Base-by-base conservation (phyloP, 2,888 invertebrate species). In the Shargacucullia verbasci region DNA sequence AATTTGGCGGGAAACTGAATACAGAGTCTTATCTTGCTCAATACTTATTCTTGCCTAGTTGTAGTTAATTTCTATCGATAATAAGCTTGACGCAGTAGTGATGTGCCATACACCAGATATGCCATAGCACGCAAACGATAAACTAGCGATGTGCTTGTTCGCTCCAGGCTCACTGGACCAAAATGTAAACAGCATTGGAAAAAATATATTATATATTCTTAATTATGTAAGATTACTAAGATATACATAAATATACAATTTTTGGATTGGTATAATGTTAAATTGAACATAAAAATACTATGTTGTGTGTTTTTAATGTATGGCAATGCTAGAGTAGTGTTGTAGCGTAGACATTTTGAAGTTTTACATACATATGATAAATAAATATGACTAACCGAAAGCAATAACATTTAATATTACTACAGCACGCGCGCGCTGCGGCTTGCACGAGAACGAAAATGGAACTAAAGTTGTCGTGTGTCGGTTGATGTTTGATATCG, bases 311-410 rank as follows among this genome's bases (percentile, higher is more conserved):
- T 90, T 87, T 88, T 84, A 88, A 88, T 86, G 89, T 92, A 91
- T 89, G 89, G 90, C 91, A 85, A 90, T 88, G 92, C 92, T 92
- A 92, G 92, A 86, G 91, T 93, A 93, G 92, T 84, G 79, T 66
- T 69, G 90, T 92, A 92, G 92, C 80, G 91, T 93, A 93, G 93
- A 83, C 79, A 92, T 93, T 93, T 93, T 92, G 92, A 94, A 91
- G 88, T 91, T 93, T 94, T 94, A 94, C 91, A 92, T 91, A 73
- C 67, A 70, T 80, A 83, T 85, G 44, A 87, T 84, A 85, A 86
- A 88, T 80, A 85, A 83, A 81, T 83, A 86, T 88, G 85, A 91
- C 84, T 92, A 91, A 91, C 88, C 89, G 87, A 93, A 92, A 93
- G 93, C 93, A 93, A 93, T 93, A 93, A 92, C 82, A 80, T 86